These are phyloP conservation scores for Pantala flavescens DNA, from an alignment of 1,140 invertebrate species.

Conservation along the genomic window DNA sequence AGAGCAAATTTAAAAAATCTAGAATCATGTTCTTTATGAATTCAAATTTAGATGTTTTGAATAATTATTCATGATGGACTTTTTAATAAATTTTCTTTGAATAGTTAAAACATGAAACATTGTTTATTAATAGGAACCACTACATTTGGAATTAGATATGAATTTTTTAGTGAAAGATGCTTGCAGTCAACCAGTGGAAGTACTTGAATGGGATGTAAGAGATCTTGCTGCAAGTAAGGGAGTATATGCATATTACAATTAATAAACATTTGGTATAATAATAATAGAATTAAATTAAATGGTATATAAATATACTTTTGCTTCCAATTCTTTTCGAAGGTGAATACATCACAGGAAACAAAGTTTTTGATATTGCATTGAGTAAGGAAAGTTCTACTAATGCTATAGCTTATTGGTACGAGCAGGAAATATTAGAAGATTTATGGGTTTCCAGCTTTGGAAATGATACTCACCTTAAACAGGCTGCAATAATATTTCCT, in stretches of 20 bases:
- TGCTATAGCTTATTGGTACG: background rate
- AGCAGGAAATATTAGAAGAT: background rate
- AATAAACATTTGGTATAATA: no score
- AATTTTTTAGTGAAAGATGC: background rate
- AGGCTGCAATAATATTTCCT: background rate
- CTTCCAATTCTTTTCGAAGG: background rate
- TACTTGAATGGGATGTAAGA: background rate
- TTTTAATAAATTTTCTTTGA: no score
- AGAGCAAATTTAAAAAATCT: no score
- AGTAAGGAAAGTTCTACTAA: background rate
- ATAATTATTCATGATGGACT: no score
- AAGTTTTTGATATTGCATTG: background rate
- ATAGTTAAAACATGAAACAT: no score
- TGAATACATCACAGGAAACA: background rate
- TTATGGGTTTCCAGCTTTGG: background rate
- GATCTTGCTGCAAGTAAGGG: background rate
- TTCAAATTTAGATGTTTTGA: no score
- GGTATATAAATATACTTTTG: no score
- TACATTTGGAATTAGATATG: background rate
- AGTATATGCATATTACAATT: no score
- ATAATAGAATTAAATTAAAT: no score
- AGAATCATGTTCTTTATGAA: no score
- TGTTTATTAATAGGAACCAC: background rate
- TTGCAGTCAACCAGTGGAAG: background rate
- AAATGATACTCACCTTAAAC: background rate